These are phyloP conservation scores for Drosophila subpulchrella DNA, from an alignment of 1,140 invertebrate species.

Conservation along the genomic window DNA sequence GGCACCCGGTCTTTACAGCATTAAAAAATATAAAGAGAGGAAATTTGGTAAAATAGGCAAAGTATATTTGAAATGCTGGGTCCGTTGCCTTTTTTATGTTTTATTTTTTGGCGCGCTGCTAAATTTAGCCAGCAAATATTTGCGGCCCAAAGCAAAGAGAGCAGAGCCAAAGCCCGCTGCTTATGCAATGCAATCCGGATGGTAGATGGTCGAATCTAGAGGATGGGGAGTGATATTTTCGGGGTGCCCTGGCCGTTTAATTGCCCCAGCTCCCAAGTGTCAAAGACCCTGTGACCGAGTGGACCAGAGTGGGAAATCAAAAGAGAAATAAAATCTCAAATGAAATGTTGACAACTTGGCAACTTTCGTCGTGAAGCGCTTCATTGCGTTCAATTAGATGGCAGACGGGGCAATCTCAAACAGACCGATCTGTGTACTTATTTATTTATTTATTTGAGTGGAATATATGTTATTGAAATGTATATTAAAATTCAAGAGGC, in stretches of 20 bases:
- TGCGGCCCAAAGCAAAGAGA: slow-evolving; percentile 41
- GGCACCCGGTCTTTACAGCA: slow-evolving; percentile 63
- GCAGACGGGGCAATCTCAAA: slow-evolving; percentile 16
- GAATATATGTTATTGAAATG: slow-evolving; percentile 13
- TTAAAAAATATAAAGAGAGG: slow-evolving; percentile 27
- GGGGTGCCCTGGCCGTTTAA: slow-evolving; percentile 62
- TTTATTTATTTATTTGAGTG: slow-evolving; percentile 11
- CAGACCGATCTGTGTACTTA: slow-evolving; percentile 12
- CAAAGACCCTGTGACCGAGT: slow-evolving; percentile 83
- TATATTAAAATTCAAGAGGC: slow-evolving; percentile 1
- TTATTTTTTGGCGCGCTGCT: slow-evolving; percentile 61
- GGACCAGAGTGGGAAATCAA: slow-evolving; percentile 53
- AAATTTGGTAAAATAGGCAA: slow-evolving; percentile 43
- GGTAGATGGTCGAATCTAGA: neutral
- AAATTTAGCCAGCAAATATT: slow-evolving; percentile 80
- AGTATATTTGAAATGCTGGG: slow-evolving; percentile 56
- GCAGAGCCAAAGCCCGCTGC: slow-evolving; percentile 20
- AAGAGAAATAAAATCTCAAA: slow-evolving; percentile 43
- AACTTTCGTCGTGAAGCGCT: slow-evolving; percentile 39
- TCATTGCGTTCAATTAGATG: slow-evolving; percentile 47
- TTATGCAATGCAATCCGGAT: slow-evolving; percentile 71
- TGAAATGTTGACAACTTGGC: slow-evolving; percentile 47
- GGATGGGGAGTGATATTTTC: slow-evolving; percentile 56
- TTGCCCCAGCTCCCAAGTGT: slow-evolving; percentile 67
- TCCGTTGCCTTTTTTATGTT: slow-evolving; percentile 51